Evolutionary conservation across 2,888 invertebrate species (phyloP).

Genomic region (Xanthia togata): DNA sequence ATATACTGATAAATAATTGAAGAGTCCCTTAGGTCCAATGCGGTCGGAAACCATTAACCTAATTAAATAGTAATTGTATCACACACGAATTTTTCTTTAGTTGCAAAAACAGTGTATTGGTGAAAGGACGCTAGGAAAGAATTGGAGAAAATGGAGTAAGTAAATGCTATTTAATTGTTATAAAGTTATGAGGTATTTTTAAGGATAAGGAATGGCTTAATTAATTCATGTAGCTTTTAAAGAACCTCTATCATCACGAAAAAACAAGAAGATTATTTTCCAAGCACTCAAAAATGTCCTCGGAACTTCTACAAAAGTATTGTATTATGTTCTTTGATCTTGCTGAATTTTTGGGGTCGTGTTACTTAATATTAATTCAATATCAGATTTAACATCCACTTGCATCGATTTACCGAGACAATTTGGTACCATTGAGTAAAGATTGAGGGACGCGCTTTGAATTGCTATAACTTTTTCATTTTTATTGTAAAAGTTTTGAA

Average conservation of each 20-base stretch:
- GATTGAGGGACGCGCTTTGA: background rate
- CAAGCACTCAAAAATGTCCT: background rate
- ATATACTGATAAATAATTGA: slow-evolving; percentile 50
- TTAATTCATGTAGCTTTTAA: background rate
- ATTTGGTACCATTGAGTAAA: background rate
- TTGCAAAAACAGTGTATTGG: slow-evolving; percentile 36
- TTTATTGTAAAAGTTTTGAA: background rate
- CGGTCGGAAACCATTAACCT: slow-evolving; percentile 52
- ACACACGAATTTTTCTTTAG: slow-evolving; percentile 34
- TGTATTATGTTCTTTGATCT: background rate
- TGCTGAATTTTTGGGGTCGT: background rate
- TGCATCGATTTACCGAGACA: background rate
- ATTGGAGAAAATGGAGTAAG: slow-evolving; percentile 52
- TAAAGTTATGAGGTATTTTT: background rate
- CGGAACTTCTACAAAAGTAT: background rate
- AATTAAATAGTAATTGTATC: slow-evolving; percentile 54
- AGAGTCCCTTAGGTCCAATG: slow-evolving; percentile 43
- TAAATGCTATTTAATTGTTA: background rate
- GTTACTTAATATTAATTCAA: too few species aligned
- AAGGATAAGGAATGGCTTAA: background rate
- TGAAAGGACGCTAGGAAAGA: slow-evolving; percentile 39
- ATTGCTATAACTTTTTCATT: background rate
- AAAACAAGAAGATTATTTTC: background rate
- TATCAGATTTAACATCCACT: background rate
- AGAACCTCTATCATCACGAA: background rate